These are phyloP conservation scores for Lucinisca nassula DNA, from an alignment of 2,888 invertebrate genomes.

Conservation along the genomic window DNA sequence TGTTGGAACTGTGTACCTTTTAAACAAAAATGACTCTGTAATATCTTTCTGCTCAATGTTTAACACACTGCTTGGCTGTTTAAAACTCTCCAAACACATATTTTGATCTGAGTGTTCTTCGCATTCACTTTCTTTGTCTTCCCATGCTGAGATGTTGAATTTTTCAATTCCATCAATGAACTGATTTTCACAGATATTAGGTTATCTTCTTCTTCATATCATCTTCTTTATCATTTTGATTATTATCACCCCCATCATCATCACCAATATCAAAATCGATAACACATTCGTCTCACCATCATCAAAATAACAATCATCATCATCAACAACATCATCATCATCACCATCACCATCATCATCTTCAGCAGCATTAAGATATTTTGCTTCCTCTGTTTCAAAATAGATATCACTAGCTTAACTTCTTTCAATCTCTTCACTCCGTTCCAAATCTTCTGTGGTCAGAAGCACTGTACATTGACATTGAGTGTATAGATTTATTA, in stretches of 20 bases:
- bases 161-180: background rate
- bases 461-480: background rate
- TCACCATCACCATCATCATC: no score
- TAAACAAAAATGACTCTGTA: background rate
- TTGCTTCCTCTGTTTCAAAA: no score
- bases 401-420: background rate
- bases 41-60: background rate
- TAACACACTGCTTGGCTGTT: no score
- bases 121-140: no score
- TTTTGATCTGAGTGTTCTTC: no score
- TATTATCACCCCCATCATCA: background rate
- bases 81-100: no score
- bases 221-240: no score
- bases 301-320: no score
- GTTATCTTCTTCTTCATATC: no score
- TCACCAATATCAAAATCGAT: background rate
- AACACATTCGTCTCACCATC: no score
- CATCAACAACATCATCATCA: no score
- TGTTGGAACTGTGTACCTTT: background rate
- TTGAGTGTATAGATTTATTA: background rate
- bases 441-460: background rate
- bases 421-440: background rate
- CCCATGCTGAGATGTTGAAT: background rate
- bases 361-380: no score
- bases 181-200: background rate